Base-by-base conservation (phyloP, 2,888 invertebrate genomes). In the Nemapogon koenigi region DNA sequence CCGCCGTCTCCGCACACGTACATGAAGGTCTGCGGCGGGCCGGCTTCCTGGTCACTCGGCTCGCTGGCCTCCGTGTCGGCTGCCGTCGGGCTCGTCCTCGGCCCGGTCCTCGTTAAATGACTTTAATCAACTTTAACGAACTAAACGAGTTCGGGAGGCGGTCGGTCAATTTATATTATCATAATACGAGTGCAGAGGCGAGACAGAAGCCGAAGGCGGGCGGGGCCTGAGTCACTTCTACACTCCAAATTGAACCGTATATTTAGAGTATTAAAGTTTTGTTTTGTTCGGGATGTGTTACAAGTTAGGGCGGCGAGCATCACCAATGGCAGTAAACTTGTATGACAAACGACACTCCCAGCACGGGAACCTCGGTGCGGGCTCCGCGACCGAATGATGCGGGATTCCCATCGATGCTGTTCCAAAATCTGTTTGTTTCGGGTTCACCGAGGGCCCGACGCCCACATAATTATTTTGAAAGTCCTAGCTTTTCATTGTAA, bases 111-210 rank as follows among this genome's bases (percentile, higher is more conserved):
- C 72, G 71, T 76, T 79, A 78, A 79, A 79, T 79, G 79, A 66
- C 79, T 79, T 76, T 79, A 79, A 79, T 79, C 78, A 79, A 70
- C 78, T 73, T 76, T 78, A 78, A 76, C 78, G 73, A 79, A 80
- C 79, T 80, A 79, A 79, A 75, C 68, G 67, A 76, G 72, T 75
- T 76, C 71, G 72, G 58, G 63, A 73, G 65, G 62, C 71, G 73
- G 79, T 80, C 79, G 78, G 79, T 71, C 80, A 79, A 79, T 79
- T 79, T 80, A 80, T 80, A 80, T 78, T 79, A 72, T 69, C 68
- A 79, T 78, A 73, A 75, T 72, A 67, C 62, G 59, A 50, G 51
- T 51, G 50, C 50, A 52, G 51, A 59, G 49, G 49, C 45, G 48
- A 46, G 45, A 47, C 53, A 46, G 36, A 57, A 58, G 53, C 75